These are phyloP conservation scores for Bombus pascuorum DNA, from an alignment of 1,140 invertebrate species.

Conservation along the genomic window DNA sequence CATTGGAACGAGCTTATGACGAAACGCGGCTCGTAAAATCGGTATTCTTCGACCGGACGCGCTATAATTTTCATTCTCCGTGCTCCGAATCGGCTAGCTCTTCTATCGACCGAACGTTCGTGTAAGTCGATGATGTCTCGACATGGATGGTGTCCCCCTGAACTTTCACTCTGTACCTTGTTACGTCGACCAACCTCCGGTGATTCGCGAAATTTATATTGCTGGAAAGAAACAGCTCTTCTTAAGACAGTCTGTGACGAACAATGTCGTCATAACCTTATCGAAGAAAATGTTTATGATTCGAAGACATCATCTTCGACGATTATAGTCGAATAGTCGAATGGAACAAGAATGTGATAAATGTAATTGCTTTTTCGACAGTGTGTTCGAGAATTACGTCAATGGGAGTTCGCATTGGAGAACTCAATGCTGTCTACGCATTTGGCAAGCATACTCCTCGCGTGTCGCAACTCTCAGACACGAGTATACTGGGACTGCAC, in stretches of 20 bases:
- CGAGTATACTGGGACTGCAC: conserved; percentile 29
- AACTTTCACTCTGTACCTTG: conserved; percentile 37
- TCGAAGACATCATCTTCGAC: background rate
- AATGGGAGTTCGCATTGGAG: background rate
- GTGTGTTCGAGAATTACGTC: background rate
- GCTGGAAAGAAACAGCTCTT: too few relatives aligned
- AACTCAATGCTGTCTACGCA: conserved; percentile 14
- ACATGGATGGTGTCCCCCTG: background rate
- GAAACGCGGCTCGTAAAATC: conserved; percentile 11
- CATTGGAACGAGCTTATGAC: background rate
- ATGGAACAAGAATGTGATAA: background rate
- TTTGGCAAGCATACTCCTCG: conserved; percentile 28
- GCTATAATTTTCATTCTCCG: conserved; percentile 35
- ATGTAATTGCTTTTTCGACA: background rate
- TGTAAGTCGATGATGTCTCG: background rate
- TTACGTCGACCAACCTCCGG: background rate
- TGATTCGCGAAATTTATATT: conserved; percentile 1
- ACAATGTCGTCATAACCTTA: background rate
- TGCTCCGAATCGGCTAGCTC: conserved; percentile 21
- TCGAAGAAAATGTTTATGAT: background rate
- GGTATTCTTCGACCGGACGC: background rate
- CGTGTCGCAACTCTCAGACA: conserved; percentile 47
- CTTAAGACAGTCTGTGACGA: too few relatives aligned
- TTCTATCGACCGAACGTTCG: background rate
- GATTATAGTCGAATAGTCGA: background rate